Evolutionary conservation across 2,888 invertebrate species (phyloP), one percentile per base, ranked within the genome.

Genomic region (Andrena fulva): DNA sequence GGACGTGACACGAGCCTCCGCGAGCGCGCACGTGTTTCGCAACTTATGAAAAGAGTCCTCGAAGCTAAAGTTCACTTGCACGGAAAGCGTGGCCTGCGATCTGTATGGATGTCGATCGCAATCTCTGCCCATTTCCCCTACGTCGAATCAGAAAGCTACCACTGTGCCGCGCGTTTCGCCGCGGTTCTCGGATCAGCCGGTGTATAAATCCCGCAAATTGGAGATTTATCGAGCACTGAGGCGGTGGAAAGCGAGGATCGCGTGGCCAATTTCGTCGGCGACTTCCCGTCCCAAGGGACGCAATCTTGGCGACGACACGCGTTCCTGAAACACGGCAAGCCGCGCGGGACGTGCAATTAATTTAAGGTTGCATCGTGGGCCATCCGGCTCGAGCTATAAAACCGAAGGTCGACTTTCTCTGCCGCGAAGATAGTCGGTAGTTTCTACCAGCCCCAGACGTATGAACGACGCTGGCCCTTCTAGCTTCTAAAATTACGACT

Each of bases 401-500:
- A 78, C 67, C 71, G 50, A 78, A 82, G 67, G 60, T 69, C 62
- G 77, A 76, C 29, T 66, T 69, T 80, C 73, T 31, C 71, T 31
- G 52, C 24, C 20, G 12, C 29, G 54, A 73, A 67, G 70, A 75
- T 79, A 27, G 52, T 16, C 29, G 24, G 20, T 4, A 52, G 31
- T 27, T 27, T 8, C 62, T 54, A 33, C 16, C 29, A 24, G 63
- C 56, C 56, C 29, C 64, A 59, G 70, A 75, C 74, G 64, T 31
- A 31, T 56, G 72, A 68, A 54, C 72, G 69, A 79, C 2, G 71
- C n/a, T 70, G 75, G 77, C 80, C 70, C 64, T 78, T 80, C 69
- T 60, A 64, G 67, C 66, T 81, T 82, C 77, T 76, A 80, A 87
- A 87, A 82, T 87, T 84, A 87, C 69, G 63, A 71, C 64, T 62